Evolutionary conservation across 2,797 vertebrate genomes (phyloP).

Genomic region (Bucorvus abyssinicus): DNA sequence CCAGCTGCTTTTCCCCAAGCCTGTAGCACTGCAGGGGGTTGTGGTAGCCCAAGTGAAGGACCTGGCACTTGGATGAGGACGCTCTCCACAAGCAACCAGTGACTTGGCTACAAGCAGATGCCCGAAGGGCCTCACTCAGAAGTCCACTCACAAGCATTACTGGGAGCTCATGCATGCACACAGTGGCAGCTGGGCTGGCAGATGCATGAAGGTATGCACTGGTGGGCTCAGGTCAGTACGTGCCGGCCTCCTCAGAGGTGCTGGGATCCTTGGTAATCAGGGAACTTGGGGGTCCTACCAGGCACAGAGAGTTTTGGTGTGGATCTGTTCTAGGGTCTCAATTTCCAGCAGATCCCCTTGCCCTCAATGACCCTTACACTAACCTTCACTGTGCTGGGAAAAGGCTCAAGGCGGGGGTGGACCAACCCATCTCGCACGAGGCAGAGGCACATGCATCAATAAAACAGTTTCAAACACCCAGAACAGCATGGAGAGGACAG

Average conservation of each 20-base stretch:
- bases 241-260: background rate
- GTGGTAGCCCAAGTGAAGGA: too few species aligned
- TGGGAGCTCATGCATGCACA: background rate
- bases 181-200: background rate
- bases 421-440: background rate
- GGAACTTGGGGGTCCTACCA: background rate
- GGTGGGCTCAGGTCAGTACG: background rate
- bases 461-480: background rate
- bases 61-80: background rate
- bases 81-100: background rate
- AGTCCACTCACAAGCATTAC: background rate
- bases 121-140: background rate
- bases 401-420: background rate
- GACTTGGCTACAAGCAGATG: background rate
- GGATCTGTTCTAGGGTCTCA: background rate
- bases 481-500: background rate
- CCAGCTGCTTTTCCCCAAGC: too few species aligned
- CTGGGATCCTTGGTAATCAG: background rate
- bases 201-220: background rate
- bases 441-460: background rate
- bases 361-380: background rate
- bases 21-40: too few species aligned
- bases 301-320: background rate
- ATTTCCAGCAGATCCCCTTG: background rate
- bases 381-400: background rate